These are phyloP conservation scores for Tetanocera ferruginea DNA, from an alignment of 2,888 invertebrate species.

Conservation along the genomic window DNA sequence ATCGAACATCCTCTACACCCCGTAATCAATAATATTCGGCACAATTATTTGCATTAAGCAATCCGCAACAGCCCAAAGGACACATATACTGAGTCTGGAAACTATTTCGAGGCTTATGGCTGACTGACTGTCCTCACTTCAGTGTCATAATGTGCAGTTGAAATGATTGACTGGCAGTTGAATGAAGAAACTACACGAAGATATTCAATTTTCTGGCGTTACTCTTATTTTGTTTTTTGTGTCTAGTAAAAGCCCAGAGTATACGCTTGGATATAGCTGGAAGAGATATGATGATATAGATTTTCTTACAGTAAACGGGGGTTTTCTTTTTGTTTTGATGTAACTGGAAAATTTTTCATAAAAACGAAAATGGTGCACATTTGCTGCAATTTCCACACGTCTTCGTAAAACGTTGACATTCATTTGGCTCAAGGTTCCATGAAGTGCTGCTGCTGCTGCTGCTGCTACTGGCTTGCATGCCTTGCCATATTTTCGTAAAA, in stretches of 20 bases:
- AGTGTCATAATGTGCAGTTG: neutral
- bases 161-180: neutral
- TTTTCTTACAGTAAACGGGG: neutral
- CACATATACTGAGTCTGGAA: neutral
- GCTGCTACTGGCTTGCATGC: neutral
- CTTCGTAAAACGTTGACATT: constrained; percentile 17
- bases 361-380: neutral
- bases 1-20: neutral
- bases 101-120: neutral
- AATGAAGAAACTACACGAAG: neutral
- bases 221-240: neutral
- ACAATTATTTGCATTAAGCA: constrained; percentile 10
- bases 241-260: neutral
- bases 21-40: neutral
- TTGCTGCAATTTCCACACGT: constrained; percentile 12
- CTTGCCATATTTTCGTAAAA: neutral
- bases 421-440: constrained; percentile 5
- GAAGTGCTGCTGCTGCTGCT: neutral
- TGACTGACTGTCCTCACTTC: neutral
- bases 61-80: constrained; percentile 9
- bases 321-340: neutral
- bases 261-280: neutral
- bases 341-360: neutral
- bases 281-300: neutral
- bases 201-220: neutral